Conservation (phyloP, 2,888 invertebrate genomes). For the Diaphora mendica region DNA sequence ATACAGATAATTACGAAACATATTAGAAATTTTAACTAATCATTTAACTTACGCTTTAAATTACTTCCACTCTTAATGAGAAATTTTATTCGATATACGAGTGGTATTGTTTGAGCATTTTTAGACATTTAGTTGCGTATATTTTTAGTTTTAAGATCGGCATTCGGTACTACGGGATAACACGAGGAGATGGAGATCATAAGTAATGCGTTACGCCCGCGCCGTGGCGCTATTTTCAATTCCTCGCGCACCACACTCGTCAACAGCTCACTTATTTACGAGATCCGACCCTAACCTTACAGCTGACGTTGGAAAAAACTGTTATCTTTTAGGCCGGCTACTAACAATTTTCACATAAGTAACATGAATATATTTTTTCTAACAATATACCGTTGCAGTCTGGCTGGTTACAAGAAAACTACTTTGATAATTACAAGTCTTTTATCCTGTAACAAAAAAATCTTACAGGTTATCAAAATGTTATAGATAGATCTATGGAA, state of each 20-base stretch:
- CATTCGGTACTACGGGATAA: not conserved
- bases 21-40: no score
- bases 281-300: conserved; percentile 70
- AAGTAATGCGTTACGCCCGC: conserved; percentile 25
- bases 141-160: not conserved
- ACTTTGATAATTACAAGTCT: not conserved
- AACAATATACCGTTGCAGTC: not conserved
- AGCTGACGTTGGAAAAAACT: conserved; percentile 55
- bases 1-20: no score
- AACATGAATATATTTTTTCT: no score
- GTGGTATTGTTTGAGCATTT: not conserved
- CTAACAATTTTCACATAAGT: not conserved
- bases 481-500: no score
- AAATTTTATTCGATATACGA: no score
- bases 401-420: not conserved
- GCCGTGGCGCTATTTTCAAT: conserved; percentile 65
- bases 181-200: conserved; percentile 31
- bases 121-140: not conserved
- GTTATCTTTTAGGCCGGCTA: not conserved
- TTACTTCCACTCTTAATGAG: no score
- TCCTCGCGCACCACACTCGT: conserved; percentile 72
- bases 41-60: no score
- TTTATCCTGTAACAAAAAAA: no score
- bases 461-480: no score
- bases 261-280: conserved; percentile 84